Evolutionary conservation across 2,888 invertebrate genomes (phyloP), one percentile per base, ranked within the genome.

Genomic region (Tipula vernalis): DNA sequence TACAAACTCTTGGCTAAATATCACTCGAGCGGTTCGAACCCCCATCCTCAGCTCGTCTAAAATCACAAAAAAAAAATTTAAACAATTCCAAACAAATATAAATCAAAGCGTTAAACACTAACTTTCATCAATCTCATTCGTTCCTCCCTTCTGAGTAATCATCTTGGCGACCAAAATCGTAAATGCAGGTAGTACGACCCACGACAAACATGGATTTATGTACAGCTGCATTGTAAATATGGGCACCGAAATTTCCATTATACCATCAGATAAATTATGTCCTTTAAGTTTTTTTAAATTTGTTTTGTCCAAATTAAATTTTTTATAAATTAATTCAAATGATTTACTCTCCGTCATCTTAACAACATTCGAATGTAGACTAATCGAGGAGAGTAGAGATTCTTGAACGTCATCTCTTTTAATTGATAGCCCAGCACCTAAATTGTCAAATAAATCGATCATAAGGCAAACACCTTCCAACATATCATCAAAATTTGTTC

Each of bases 141-240:
- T n/a, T n/a, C 15, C n/a, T 8, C 57, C 36, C 83, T 87, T 89
- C n/a, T 89, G 89, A 0, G 88, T 88, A 84, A 89, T 88, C 28
- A 90, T 87, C 87, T 90, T 90, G 0, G 90, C 90, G 86, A 93
- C 91, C 86, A 93, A 89, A 44, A 92, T 91, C 86, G 95, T 90
- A 83, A 95, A 91, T 0, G 95, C 94, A 0, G 95, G 93, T 88
- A 95, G 93, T 44, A 94, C 92, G 36, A 96, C 89, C 91, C 95
- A 95, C 89, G 95, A 95, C 88, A 96, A 91, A 42, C 94, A 92
- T 0, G 96, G 95, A 92, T 97, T 97, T 51, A 95, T 93, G 89
- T 96, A 96, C 88, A 96, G 91, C 90, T 96, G 95, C 51, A 96
- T 90, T 89, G 95, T 94, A 51, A 96, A 92, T 86, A 94, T 92